A percentile compares a stretch with the other conserved stretches of the same genome.
Conservation (phyloP, 2,113 vertebrate species). For the Paedocypris sp. region DNA sequence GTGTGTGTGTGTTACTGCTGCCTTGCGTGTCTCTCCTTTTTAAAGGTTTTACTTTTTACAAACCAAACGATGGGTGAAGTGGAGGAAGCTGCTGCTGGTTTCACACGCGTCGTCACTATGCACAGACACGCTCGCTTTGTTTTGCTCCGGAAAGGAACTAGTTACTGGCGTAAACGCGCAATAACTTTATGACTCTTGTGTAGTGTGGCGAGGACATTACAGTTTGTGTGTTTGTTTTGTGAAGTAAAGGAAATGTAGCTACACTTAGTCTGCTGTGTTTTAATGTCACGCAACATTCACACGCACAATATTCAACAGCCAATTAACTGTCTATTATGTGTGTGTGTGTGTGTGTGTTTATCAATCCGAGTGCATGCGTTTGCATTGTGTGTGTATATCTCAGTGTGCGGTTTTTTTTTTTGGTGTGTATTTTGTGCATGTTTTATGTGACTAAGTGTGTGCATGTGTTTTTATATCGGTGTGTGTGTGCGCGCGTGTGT, state of each 20-base stretch:
- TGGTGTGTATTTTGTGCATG: neutral
- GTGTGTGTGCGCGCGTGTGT: neutral
- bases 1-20: neutral
- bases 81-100: too few relatives aligned
- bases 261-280: too few relatives aligned
- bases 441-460: neutral
- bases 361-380: neutral
- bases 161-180: slow-evolving; percentile 44
- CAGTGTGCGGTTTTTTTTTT: too few relatives aligned
- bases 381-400: neutral
- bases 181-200: slow-evolving; percentile 39
- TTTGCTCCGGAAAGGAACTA: slow-evolving; percentile 31
- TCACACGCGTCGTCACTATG: slow-evolving; percentile 55
- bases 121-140: slow-evolving; percentile 44
- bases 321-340: too few relatives aligned
- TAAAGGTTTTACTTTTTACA: too few relatives aligned
- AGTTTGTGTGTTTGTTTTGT: slow-evolving; percentile 45
- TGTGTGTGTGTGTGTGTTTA: neutral
- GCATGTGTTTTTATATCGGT: neutral
- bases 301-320: too few relatives aligned
- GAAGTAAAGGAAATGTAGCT: slow-evolving; percentile 46
- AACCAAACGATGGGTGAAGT: too few relatives aligned
- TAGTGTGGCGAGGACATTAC: slow-evolving; percentile 26
- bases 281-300: too few relatives aligned
- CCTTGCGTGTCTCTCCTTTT: neutral